phyloP scores from a whole-genome alignment of 37 sponge, comb jelly and placozoan species.

The Cladorhizidae sp. region DNA sequence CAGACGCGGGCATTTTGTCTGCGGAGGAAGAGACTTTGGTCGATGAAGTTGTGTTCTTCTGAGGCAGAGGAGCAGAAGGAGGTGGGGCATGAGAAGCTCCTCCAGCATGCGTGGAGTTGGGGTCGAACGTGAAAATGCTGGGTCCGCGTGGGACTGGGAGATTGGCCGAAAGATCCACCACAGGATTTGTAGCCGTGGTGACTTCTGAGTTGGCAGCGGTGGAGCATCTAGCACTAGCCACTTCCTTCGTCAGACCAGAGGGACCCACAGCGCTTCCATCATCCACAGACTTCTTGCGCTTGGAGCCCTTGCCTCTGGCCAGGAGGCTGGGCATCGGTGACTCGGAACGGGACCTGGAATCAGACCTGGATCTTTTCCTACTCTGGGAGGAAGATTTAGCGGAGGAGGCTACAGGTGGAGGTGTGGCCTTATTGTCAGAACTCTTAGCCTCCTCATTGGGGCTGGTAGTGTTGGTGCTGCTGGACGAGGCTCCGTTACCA shows the following conservation, averaged over 20 bases:
- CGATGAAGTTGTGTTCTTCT: too few relatives aligned
- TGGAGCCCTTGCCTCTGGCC: not conserved
- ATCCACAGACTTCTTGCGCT: not conserved
- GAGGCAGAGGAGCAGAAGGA: not conserved
- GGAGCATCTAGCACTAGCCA: not conserved
- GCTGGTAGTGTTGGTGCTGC: constrained; percentile 1
- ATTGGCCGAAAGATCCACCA: not conserved
- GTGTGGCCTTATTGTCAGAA: not conserved
- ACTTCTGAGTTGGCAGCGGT: not conserved
- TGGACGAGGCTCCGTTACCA: not conserved
- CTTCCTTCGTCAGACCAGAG: not conserved
- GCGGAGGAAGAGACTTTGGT: too few relatives aligned
- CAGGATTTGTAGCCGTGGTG: not conserved
- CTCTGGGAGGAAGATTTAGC: not conserved
- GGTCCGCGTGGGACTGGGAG: constrained; percentile 32
- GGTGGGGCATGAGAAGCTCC: not conserved
- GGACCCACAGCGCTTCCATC: not conserved
- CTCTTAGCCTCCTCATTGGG: not conserved
- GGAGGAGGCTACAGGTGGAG: not conserved
- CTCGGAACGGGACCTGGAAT: constrained; percentile 15
- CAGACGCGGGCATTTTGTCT: too few relatives aligned
- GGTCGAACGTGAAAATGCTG: constrained; percentile 44
- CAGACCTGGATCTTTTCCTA: not conserved
- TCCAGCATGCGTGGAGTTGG: not conserved
- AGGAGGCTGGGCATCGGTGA: constrained; percentile 17